Percentiles rank a stretch among this genome's conserved stretches.
Conservation (phyloP, 2,113 vertebrate species). For the Capra hircus region DNA sequence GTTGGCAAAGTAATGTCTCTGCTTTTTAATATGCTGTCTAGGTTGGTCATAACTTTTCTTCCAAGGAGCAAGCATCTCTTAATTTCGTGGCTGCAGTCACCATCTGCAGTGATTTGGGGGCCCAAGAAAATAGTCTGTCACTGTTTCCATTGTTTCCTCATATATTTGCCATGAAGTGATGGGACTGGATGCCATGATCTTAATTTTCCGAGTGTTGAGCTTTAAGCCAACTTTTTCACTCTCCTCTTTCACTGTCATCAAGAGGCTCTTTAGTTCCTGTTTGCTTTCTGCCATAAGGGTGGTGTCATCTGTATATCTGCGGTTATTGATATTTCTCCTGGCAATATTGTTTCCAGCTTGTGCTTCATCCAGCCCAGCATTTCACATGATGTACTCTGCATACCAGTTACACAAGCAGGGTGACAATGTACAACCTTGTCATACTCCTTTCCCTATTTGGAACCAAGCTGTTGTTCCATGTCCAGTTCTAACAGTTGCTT, state of each 20-base stretch:
- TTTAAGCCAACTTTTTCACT: not conserved
- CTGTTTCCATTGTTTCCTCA: not conserved
- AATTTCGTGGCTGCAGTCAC: not conserved
- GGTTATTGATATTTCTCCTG: not conserved
- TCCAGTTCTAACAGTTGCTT: not conserved
- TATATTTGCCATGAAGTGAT: not conserved
- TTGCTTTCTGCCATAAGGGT: not conserved
- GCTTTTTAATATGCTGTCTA: not conserved
- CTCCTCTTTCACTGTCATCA: not conserved
- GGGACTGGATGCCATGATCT: not conserved
- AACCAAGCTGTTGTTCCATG: not conserved
- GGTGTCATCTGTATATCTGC: not conserved
- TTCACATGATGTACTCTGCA: not conserved
- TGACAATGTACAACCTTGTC: not conserved
- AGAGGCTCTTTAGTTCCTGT: not conserved
- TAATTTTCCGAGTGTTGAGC: not conserved
- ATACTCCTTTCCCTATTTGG: not conserved
- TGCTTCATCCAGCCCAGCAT: not conserved
- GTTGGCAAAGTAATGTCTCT: not conserved
- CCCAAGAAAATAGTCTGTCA: not conserved
- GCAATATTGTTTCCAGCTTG: not conserved
- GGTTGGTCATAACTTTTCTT: not conserved
- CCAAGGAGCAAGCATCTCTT: not conserved
- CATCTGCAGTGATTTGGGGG: not conserved
- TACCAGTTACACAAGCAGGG: not conserved